These are phyloP conservation scores for Probosciger aterrimus DNA, from an alignment of 2,113 vertebrate genomes.

Conservation along the genomic window DNA sequence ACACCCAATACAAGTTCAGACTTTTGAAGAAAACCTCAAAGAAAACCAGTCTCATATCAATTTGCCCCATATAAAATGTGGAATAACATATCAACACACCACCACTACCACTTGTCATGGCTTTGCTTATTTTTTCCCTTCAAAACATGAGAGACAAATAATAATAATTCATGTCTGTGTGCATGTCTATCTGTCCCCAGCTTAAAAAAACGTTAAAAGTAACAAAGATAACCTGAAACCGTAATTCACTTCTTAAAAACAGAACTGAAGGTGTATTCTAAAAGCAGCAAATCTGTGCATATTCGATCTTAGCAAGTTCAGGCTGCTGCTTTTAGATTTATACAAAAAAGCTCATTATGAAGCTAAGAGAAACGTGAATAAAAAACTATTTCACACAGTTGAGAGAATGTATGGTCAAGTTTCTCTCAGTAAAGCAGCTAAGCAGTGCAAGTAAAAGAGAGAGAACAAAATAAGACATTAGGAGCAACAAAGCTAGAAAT, in stretches of 20 bases:
- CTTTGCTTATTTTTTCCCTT: neutral
- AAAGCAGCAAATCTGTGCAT: neutral
- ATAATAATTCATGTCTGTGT: neutral
- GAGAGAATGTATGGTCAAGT: rapidly evolving
- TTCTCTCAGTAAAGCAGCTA: neutral
- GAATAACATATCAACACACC: neutral
- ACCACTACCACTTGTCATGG: neutral
- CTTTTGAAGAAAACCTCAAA: neutral
- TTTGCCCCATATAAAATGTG: neutral
- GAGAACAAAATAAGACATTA: neutral
- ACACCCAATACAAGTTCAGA: neutral
- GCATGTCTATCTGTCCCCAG: neutral
- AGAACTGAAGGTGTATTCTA: neutral
- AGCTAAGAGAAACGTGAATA: neutral
- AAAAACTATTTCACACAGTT: neutral
- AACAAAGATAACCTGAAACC: neutral
- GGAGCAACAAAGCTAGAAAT: neutral
- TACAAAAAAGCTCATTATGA: neutral
- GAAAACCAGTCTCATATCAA: neutral
- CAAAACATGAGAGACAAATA: neutral
- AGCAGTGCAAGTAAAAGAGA: neutral
- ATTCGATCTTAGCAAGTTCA: too few relatives aligned
- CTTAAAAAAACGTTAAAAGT: neutral
- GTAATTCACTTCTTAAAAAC: neutral
- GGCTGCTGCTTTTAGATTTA: neutral